phyloP scores from a whole-genome alignment of 2,113 vertebrate genomes.

The Pycnonotus jocosus region DNA sequence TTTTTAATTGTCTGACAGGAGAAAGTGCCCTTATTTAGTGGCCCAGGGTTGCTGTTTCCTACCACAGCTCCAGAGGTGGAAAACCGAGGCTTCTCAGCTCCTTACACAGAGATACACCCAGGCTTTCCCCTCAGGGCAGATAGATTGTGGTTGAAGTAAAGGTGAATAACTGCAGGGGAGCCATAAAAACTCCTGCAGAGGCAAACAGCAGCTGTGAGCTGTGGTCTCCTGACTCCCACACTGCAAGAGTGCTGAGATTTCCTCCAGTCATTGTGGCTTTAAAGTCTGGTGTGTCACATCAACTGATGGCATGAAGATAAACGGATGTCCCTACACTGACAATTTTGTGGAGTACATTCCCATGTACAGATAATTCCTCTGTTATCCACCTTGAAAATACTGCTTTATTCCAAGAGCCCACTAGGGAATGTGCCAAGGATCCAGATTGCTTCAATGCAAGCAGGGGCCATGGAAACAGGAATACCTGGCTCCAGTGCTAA shows the following conservation, averaged over 20 bases:
- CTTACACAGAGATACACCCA: background rate
- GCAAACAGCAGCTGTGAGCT: background rate
- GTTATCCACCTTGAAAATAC: background rate
- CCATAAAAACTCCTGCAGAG: background rate
- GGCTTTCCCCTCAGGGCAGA: background rate
- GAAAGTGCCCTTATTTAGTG: background rate
- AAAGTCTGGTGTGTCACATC: background rate
- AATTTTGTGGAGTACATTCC: background rate
- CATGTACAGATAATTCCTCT: background rate
- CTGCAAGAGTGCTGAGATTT: background rate
- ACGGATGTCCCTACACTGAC: background rate
- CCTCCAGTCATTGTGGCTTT: background rate
- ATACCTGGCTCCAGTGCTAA: background rate
- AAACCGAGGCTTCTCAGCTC: background rate
- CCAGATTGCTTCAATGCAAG: background rate
- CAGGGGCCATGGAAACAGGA: background rate
- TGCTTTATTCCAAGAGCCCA: background rate
- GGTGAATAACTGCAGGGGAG: background rate
- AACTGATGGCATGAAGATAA: accelerated
- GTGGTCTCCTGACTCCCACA: background rate
- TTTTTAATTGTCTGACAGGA: background rate
- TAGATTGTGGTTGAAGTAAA: background rate
- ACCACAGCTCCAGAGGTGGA: background rate
- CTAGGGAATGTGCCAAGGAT: background rate
- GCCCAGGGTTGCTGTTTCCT: background rate